Percentiles rank a stretch among this genome's conserved stretches.
phyloP scores from a whole-genome alignment of 1,140 invertebrate species.

The Lepidurus arcticus region DNA sequence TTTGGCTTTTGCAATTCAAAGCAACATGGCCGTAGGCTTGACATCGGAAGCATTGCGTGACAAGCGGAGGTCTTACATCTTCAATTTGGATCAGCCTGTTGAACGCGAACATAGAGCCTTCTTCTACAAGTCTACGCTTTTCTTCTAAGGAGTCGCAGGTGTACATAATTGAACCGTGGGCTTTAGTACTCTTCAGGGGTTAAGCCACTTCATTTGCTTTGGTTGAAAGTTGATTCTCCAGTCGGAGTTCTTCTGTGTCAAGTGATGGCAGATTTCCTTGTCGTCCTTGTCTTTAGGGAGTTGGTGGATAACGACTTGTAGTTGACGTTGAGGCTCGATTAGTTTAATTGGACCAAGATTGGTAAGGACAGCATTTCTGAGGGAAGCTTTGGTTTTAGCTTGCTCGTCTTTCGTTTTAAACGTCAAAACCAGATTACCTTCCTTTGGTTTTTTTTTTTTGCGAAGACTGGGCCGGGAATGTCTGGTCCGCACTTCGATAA shows the following conservation, averaged over 20 bases:
- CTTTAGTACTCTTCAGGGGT: neutral
- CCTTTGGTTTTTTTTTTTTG: neutral
- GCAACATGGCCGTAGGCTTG: too few species aligned
- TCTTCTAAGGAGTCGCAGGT: neutral
- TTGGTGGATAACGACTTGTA: too few species aligned
- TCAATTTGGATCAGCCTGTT: neutral
- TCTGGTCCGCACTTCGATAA: neutral
- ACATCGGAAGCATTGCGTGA: too few species aligned
- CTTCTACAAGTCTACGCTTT: neutral
- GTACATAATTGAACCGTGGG: neutral
- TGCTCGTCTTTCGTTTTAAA: neutral
- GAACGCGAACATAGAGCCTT: neutral
- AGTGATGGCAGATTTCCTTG: neutral
- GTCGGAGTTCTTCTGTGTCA: neutral
- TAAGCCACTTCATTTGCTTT: neutral
- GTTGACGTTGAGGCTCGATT: neutral
- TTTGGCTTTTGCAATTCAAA: too few species aligned
- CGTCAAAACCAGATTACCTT: neutral
- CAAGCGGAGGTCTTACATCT: neutral
- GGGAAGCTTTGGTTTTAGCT: neutral
- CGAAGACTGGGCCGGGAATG: neutral
- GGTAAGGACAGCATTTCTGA: neutral
- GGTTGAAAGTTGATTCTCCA: neutral
- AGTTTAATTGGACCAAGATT: neutral
- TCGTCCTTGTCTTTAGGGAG: neutral